These are phyloP conservation scores for Lepilemur septentrionalis DNA, from an alignment of 2,797 vertebrate species.

Conservation along the genomic window DNA sequence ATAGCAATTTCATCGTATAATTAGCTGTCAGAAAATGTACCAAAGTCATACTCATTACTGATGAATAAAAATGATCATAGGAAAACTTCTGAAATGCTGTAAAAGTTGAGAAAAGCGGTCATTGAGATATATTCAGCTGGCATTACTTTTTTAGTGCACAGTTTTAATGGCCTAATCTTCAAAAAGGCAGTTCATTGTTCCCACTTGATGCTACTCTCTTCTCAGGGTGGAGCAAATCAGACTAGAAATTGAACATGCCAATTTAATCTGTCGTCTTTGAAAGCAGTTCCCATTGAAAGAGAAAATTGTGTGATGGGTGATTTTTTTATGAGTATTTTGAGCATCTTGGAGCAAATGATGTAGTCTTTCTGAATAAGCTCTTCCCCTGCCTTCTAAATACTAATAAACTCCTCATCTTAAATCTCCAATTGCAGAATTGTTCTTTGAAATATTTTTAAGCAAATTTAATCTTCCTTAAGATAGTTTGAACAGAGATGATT, in stretches of 20 bases:
- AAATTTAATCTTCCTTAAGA: constrained; percentile 66
- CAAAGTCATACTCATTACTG: not conserved
- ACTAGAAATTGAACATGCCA: not conserved
- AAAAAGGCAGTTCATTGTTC: not conserved
- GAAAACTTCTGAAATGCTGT: not conserved
- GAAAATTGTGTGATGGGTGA: constrained; percentile 38
- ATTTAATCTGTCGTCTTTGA: not conserved
- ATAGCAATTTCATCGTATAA: not conserved
- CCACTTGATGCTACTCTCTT: not conserved
- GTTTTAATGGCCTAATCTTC: constrained; percentile 54
- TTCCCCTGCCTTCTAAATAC: not conserved
- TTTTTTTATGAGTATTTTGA: constrained; percentile 30
- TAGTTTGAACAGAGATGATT: constrained; percentile 59
- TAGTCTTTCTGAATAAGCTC: not conserved
- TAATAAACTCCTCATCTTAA: constrained; percentile 36
- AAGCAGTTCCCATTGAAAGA: constrained; percentile 54
- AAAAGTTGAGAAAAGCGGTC: not conserved
- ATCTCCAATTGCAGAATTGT: not conserved
- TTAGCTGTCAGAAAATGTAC: not conserved
- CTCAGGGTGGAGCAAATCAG: not conserved
- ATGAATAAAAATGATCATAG: not conserved
- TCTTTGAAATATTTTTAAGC: constrained; percentile 14
- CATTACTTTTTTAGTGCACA: not conserved
- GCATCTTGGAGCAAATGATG: constrained; percentile 62
- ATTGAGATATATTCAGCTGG: constrained; percentile 6